Percentiles rank a stretch among this genome's conserved stretches.
These are phyloP conservation scores for Percina caprodes DNA, from an alignment of 2,113 vertebrate genomes.

Conservation along the genomic window DNA sequence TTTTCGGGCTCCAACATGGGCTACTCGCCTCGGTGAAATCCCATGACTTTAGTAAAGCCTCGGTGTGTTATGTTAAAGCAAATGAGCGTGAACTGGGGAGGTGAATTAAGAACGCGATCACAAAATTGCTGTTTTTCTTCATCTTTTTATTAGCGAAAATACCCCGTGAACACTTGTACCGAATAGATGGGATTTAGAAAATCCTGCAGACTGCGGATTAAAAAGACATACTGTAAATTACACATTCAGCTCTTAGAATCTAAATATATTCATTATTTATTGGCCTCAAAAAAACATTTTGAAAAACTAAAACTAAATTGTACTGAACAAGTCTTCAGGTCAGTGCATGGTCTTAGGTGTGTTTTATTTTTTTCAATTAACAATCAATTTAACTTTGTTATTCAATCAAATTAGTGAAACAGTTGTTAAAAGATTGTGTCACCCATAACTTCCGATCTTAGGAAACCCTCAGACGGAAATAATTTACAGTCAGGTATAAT, in stretches of 20 bases:
- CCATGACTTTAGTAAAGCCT: constrained; percentile 67
- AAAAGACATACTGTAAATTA: neutral
- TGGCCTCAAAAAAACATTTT: neutral
- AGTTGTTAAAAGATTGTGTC: neutral
- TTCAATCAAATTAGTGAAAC: neutral
- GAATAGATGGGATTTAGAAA: neutral
- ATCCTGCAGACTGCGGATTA: neutral
- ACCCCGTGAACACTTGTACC: neutral
- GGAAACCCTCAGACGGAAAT: neutral
- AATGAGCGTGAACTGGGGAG: constrained; percentile 52
- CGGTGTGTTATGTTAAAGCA: constrained; percentile 59
- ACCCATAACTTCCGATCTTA: neutral
- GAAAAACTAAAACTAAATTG: neutral
- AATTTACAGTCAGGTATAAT: neutral
- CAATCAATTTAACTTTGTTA: neutral
- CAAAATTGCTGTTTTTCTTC: constrained; percentile 18
- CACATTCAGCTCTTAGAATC: neutral
- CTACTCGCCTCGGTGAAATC: constrained; percentile 62
- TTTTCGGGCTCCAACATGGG: constrained; percentile 85
- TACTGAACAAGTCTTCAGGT: neutral
- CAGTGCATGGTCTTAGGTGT: neutral
- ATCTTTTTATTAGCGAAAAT: constrained; percentile 29
- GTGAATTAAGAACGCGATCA: constrained; percentile 14
- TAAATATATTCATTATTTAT: neutral
- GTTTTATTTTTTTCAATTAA: neutral